Base-by-base conservation (phyloP, 2,888 invertebrate genomes). In the Mesochorus sp. region DNA sequence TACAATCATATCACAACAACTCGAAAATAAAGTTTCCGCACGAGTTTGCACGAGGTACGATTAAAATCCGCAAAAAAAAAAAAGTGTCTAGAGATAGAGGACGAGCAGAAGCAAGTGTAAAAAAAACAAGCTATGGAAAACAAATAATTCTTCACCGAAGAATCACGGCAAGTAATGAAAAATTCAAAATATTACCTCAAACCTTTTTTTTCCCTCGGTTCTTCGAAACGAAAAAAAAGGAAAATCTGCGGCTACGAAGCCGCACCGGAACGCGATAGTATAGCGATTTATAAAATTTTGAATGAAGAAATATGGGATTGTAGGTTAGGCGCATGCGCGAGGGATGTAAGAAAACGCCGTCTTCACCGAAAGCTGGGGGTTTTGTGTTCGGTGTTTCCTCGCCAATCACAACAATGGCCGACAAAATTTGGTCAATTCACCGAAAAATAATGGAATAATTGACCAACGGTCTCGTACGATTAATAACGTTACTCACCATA, bases 371-470 rank as follows among this genome's bases (percentile, higher is more conserved):
- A 51, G 14, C 17, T 67, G n/a, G n/a, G n/a, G n/a, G n/a, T 21
- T 59, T 28, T 66, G 26, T 37, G 62, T 53, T 12, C n/a, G 12
- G 39, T 49, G 42, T 28, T 21, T 12, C 64, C 82, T 86, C 84
- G 81, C 85, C 87, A 87, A 89, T 89, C 86, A 85, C 86, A 89
- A 89, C 89, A 89, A 89, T 89, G 89, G 89, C 88, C 84, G 88
- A 84, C 80, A 76, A 80, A 85, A 88, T 88, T 87, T 83, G 84
- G 86, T 85, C 84, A 83, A 86, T 85, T 82, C 81, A 82, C 83
- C 80, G 82, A 85, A 84, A 78, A 86, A 82, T 81, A 70, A 85
- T n/a, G n/a, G n/a, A 74, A 82, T 84, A 76, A 51, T 44, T 47
- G 55, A 39, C 57, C 67, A 49, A 71, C 31, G n/a, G 28, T 34